Evolutionary conservation across 2,113 vertebrate genomes (phyloP).

Genomic region (Excalfactoria chinensis): DNA sequence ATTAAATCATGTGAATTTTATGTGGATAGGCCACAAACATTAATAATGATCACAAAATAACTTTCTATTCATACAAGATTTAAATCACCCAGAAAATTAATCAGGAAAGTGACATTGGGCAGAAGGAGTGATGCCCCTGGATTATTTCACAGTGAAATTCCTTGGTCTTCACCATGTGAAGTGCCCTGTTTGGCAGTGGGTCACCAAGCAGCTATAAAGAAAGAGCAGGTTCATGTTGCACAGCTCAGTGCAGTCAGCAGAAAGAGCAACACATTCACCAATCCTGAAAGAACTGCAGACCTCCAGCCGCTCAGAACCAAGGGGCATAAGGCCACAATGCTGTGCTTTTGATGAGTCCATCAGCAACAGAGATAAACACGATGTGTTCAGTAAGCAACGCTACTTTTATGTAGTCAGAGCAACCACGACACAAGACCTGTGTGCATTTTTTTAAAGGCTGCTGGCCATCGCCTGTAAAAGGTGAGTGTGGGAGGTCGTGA

Average conservation of each 20-base stretch:
- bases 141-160: background rate
- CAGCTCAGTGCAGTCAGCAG: background rate
- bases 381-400: background rate
- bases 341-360: background rate
- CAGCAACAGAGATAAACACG: background rate
- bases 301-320: background rate
- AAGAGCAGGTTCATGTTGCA: background rate
- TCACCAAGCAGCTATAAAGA: background rate
- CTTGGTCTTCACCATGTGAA: background rate
- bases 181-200: background rate
- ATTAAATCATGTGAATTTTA: background rate
- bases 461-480: background rate
- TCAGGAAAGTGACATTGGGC: background rate
- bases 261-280: background rate
- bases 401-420: background rate
- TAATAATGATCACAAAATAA: background rate
- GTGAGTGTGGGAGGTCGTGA: background rate
- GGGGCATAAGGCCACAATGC: background rate
- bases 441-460: background rate
- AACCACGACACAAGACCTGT: background rate
- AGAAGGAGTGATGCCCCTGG: background rate
- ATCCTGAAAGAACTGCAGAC: background rate
- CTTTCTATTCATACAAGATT: background rate
- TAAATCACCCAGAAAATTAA: slow-evolving; percentile 10
- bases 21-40: background rate